phyloP scores from a whole-genome alignment of 2,113 vertebrate species.

The Calonectris borealis region DNA sequence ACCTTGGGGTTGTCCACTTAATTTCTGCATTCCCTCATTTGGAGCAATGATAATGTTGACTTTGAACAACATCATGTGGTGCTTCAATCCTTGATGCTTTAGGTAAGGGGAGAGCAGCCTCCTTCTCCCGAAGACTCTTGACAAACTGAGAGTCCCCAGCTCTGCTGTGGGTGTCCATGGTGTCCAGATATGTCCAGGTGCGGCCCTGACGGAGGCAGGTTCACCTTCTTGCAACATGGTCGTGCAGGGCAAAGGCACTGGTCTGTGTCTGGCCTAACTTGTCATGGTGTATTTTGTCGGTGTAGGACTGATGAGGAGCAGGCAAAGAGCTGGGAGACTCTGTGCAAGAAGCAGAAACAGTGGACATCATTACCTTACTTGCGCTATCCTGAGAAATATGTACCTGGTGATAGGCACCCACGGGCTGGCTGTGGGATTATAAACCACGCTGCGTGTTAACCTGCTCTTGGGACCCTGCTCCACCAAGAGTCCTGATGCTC shows the following conservation, averaged over 20 bases:
- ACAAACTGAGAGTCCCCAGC: neutral
- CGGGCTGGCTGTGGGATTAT: neutral
- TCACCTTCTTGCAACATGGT: neutral
- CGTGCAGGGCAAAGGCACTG: neutral
- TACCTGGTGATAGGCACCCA: neutral
- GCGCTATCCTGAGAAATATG: fast-evolving
- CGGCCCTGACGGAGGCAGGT: neutral
- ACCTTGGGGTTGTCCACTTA: neutral
- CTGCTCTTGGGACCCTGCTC: neutral
- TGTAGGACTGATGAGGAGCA: neutral
- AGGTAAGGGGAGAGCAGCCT: neutral
- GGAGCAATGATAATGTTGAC: neutral
- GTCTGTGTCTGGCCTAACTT: neutral
- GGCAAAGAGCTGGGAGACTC: neutral
- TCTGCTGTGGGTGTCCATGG: neutral
- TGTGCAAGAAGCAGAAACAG: neutral
- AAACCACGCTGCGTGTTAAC: neutral
- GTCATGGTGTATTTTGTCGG: neutral
- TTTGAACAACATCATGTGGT: neutral
- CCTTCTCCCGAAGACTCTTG: neutral
- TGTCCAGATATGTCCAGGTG: neutral
- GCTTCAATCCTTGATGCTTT: neutral
- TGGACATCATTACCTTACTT: neutral
- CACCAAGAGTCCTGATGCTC: neutral
- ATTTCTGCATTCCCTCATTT: neutral